Conservation (phyloP, 2,113 vertebrate genomes). For the Tamias sibiricus region DNA sequence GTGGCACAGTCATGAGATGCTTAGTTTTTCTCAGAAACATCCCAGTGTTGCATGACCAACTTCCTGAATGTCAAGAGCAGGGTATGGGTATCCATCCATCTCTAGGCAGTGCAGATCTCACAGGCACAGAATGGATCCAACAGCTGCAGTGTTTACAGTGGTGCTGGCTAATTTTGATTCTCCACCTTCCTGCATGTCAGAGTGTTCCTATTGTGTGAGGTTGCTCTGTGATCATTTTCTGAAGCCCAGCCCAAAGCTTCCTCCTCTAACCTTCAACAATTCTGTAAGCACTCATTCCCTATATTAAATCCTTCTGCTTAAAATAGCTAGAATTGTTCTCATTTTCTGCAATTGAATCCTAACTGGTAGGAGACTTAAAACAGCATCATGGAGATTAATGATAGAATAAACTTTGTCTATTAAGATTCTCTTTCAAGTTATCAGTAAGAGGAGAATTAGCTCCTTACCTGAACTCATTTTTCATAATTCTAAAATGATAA, state of each 20-base stretch:
- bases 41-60: neutral
- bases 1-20: neutral
- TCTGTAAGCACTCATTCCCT: neutral
- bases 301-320: neutral
- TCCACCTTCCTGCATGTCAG: neutral
- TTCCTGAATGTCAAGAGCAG: neutral
- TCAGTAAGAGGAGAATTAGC: constrained; percentile 5
- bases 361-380: neutral
- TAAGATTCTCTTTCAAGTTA: constrained; percentile 41
- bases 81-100: neutral
- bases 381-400: neutral
- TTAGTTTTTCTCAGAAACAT: neutral
- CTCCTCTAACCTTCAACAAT: neutral
- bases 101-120: neutral
- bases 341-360: neutral
- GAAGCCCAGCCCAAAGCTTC: neutral
- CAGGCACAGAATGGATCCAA: neutral
- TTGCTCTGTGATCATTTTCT: neutral
- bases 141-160: accelerated
- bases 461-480: constrained; percentile 53
- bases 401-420: constrained; percentile 24
- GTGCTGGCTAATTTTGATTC: neutral
- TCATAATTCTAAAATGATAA: constrained; percentile 58
- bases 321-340: neutral
- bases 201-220: neutral